Conservation (phyloP, 2,797 vertebrate genomes). For the Tadarida brasiliensis region DNA sequence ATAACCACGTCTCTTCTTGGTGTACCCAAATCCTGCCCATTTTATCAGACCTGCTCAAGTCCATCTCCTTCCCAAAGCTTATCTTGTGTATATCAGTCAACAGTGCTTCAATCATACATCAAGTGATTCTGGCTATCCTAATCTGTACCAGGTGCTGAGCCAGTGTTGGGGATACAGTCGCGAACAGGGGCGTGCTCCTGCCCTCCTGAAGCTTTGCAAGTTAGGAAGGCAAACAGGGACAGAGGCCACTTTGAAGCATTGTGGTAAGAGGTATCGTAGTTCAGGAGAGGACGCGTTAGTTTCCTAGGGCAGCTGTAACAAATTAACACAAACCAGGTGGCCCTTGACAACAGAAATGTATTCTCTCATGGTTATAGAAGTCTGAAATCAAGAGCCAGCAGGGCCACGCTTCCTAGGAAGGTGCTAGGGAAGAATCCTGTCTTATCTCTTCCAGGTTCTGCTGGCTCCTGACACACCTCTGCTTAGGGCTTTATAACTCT, state of each 20-base stretch:
- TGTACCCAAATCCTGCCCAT: not conserved
- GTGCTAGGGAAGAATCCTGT: not conserved
- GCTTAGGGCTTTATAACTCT: not conserved
- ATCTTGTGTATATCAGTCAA: not conserved
- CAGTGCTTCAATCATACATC: not conserved
- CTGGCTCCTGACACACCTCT: not conserved
- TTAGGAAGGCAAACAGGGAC: not conserved
- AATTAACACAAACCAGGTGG: not conserved
- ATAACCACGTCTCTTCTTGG: not conserved
- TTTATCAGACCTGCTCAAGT: not conserved
- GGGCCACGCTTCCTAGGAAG: not conserved
- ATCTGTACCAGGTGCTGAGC: not conserved
- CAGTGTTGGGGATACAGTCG: not conserved
- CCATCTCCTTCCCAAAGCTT: not conserved
- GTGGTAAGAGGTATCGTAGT: not conserved
- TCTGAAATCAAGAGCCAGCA: not conserved
- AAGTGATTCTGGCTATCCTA: not conserved
- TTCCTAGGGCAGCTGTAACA: not conserved
- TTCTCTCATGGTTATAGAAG: not conserved
- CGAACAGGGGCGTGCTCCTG: not conserved
- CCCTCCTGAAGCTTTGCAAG: not conserved
- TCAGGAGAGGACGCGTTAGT: not conserved
- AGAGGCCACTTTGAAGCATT: not conserved
- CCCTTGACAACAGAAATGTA: not conserved
- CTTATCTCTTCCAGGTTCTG: not conserved